Conservation (phyloP, 2,113 vertebrate species). For the Engraulis encrasicolus region DNA sequence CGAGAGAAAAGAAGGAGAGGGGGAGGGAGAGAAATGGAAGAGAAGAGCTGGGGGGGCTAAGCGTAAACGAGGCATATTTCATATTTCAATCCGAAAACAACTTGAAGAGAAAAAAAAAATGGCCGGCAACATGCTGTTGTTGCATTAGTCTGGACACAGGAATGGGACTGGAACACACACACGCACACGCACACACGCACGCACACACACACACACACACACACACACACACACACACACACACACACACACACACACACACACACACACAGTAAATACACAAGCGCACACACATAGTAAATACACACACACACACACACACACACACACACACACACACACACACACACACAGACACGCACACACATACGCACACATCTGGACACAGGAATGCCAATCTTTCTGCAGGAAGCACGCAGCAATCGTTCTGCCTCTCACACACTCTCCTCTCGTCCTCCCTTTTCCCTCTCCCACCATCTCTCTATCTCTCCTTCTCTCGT, state of each 20-base stretch:
- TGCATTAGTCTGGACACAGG: conserved; percentile 7
- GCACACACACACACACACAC: too few species aligned
- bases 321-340: too few species aligned
- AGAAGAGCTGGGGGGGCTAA: background rate
- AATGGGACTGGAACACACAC: too few species aligned
- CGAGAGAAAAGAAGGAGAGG: too few species aligned
- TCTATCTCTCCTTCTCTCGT: background rate
- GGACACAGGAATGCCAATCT: conserved; percentile 76
- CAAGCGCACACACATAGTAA: too few species aligned
- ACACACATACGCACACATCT: conserved; percentile 35
- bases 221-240: too few species aligned
- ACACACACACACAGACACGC: too few species aligned
- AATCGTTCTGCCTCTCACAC: conserved; percentile 61
- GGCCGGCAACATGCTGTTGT: conserved; percentile 17
- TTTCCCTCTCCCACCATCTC: background rate
- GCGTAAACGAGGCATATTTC: conserved; percentile 10
- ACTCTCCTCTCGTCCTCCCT: too few species aligned
- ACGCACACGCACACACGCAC: too few species aligned
- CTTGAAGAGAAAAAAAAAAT: conserved; percentile 16
- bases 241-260: too few species aligned
- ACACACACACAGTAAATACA: too few species aligned
- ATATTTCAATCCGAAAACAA: conserved; percentile 11
- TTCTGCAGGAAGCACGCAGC: conserved; percentile 66
- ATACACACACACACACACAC: background rate
- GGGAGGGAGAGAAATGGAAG: background rate